These are phyloP conservation scores for Lycaena phlaeas DNA, from an alignment of 2,888 invertebrate species.

Conservation along the genomic window DNA sequence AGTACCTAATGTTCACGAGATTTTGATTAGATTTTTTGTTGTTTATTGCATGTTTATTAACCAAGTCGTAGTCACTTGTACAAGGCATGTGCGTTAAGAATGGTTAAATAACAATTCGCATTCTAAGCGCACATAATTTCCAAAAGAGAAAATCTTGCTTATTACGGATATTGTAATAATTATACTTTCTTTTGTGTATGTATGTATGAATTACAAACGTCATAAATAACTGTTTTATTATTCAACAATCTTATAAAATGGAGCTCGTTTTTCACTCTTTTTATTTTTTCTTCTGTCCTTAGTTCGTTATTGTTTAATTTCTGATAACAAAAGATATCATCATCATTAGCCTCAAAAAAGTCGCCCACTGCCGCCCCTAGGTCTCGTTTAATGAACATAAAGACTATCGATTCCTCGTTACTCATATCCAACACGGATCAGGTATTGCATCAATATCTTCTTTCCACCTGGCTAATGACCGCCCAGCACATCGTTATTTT, in stretches of 20 bases:
- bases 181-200: conserved; percentile 3
- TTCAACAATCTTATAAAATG: background rate
- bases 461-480: too few relatives aligned
- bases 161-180: background rate
- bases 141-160: conserved; percentile 2
- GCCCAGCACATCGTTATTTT: too few relatives aligned
- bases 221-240: background rate
- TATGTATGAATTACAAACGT: background rate
- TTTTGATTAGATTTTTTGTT: background rate
- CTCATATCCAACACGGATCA: too few relatives aligned
- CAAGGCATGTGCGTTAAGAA: background rate
- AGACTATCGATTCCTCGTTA: too few relatives aligned
- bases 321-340: too few relatives aligned
- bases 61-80: background rate
- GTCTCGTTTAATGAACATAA: too few relatives aligned
- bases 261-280: background rate
- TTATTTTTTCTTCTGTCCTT: background rate
- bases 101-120: background rate
- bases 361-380: background rate
- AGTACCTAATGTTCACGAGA: background rate
- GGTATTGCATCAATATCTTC: too few relatives aligned
- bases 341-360: background rate
- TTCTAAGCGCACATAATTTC: background rate
- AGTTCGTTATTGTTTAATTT: background rate
- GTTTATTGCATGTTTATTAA: background rate